Base-by-base conservation (phyloP, 2,797 vertebrate species). In the Rhinoraja longicauda region DNA sequence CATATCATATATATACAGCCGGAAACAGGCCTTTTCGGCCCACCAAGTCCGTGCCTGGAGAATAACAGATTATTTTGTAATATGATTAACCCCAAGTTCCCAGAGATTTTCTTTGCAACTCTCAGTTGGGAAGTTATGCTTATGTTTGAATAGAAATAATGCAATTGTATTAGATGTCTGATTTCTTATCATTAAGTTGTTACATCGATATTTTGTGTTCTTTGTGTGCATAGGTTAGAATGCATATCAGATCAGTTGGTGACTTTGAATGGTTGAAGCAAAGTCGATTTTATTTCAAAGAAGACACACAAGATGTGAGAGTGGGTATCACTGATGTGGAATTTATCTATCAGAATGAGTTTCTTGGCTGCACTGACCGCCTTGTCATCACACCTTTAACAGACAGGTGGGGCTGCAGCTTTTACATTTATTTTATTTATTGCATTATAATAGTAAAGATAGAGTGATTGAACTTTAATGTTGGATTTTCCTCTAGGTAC, bases 261-360 rank as follows among this genome's bases (percentile, higher is more conserved):
- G 96, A 97, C 94, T 97, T 97, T 93, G 97, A 97, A 93, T 97
- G 97, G 97, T 93, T 97, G 73, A 97, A 97, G 93, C 97, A 97
- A 93, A 96, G 95, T 93, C 94, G 97, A 94, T 97, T 97, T 95
- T 97, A 97, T 94, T 97, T 95, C 93, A 96, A 96, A 81, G 96
- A 96, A 93, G 95, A 97, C 93, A 78, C 95, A 10, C 95, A 97
- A 94, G 95, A 95, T 0, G 95, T 96, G 15, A 67, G 96, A 6
- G 95, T 97, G n/a, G 95, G 94, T 36, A 97, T 97, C 94, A 97
- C 96, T 57, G 96, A 97, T 93, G 96, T 97, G 93, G 95, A 97
- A 94, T 97, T 97, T 95, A 0, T 96, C 94, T 97, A 97, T 93
- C 96, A 97, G 93, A 97, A 97, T 94, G 97, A 97, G 94, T 97